Evolutionary conservation across 37 sponge, comb jelly and placozoan species (phyloP).

Genomic region (Amphimedon queenslandica): DNA sequence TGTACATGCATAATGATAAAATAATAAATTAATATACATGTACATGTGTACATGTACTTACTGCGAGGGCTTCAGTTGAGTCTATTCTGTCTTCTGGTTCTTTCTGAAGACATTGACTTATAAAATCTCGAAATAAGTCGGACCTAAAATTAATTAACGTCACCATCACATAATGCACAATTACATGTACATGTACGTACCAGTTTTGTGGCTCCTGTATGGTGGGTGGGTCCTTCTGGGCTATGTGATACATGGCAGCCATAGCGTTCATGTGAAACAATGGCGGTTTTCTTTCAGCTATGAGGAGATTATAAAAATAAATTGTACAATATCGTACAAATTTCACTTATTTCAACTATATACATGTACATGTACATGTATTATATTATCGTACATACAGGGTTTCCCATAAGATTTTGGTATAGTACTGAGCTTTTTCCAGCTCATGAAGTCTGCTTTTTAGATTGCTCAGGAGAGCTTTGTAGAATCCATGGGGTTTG

Average conservation of each 20-base stretch:
- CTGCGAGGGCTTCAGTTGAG: conserved; percentile 46
- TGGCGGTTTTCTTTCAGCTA: conserved; percentile 96
- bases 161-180: no score
- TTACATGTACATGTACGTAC: conserved; percentile 39
- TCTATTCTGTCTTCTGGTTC: conserved; percentile 81
- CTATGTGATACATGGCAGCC: conserved; percentile 99
- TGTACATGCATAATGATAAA: neutral
- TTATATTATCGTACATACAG: no score
- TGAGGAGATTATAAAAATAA: no score
- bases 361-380: no score
- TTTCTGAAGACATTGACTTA: conserved; percentile 82
- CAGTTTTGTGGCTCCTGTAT: conserved; percentile 69
- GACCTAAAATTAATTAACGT: conserved; percentile 29
- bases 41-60: neutral
- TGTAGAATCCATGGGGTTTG: no score
- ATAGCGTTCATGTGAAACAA: conserved; percentile 99
- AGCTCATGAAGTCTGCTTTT: no score
- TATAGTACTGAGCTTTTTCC: no score
- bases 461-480: no score
- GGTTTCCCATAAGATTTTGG: no score
- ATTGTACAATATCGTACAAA: no score
- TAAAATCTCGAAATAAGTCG: conserved; percentile 52
- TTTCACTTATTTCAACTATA: no score
- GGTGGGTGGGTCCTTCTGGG: conserved; percentile 91
- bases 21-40: neutral